Percentiles rank a stretch among this genome's conserved stretches.
phyloP scores from a whole-genome alignment of 2,888 invertebrate genomes.

The Trachelus tabidus region DNA sequence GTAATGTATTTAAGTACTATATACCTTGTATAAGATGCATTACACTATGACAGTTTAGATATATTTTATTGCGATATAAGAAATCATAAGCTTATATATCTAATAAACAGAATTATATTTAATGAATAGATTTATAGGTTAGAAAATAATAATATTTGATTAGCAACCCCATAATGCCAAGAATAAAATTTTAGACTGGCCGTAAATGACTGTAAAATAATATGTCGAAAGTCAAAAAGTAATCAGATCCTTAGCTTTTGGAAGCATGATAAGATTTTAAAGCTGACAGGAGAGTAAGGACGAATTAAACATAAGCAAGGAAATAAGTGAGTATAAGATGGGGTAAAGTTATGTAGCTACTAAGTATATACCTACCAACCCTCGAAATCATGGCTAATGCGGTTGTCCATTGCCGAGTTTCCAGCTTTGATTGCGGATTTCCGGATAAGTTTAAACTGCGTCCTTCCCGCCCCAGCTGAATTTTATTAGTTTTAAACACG shows the following conservation, averaged over 20 bases:
- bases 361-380: neutral
- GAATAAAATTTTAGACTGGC: neutral
- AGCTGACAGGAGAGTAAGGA: neutral
- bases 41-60: neutral
- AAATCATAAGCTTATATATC: too few relatives aligned
- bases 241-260: neutral
- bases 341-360: neutral
- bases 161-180: neutral
- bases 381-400: conserved; percentile 36
- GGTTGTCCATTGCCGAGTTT: conserved; percentile 46
- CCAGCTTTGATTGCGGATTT: conserved; percentile 50
- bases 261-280: neutral
- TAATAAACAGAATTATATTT: neutral
- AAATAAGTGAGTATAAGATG: neutral
- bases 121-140: neutral
- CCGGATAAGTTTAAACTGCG: conserved; percentile 25
- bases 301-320: neutral
- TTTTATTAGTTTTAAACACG: conserved; percentile 66
- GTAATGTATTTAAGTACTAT: neutral
- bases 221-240: neutral
- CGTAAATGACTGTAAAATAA: neutral
- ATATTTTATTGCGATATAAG: neutral
- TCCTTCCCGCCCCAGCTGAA: conserved; percentile 17
- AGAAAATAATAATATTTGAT: neutral
- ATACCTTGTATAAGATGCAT: neutral